A percentile compares a stretch with the other conserved stretches of the same genome.
Evolutionary conservation across 2,888 invertebrate genomes (phyloP).

Genomic region (Octonoba sinensis): DNA sequence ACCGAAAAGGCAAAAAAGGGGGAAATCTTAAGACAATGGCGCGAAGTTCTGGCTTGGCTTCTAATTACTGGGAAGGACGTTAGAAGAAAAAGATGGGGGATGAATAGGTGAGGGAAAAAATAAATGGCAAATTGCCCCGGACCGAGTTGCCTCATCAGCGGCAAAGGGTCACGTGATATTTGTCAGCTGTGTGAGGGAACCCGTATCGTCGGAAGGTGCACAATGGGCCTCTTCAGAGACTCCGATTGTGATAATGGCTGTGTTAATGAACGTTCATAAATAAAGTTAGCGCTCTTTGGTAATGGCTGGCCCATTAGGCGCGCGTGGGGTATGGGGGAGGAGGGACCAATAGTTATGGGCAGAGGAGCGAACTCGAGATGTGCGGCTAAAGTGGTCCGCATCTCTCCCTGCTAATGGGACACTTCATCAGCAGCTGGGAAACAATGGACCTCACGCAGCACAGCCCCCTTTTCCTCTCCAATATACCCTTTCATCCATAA

Average conservation of each 20-base stretch:
- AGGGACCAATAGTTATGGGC: slow-evolving; percentile 53
- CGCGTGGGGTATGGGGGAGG: slow-evolving; percentile 9
- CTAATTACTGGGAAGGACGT: slow-evolving; percentile 43
- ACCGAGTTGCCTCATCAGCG: slow-evolving; percentile 55
- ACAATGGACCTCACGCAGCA: slow-evolving; percentile 38
- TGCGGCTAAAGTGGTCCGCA: slow-evolving; percentile 52
- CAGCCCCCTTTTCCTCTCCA: slow-evolving; percentile 26
- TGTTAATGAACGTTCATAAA: slow-evolving; percentile 65
- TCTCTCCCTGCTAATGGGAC: slow-evolving; percentile 52
- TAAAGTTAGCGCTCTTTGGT: slow-evolving; percentile 61
- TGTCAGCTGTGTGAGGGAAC: slow-evolving; percentile 49
- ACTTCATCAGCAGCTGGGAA: slow-evolving; percentile 62
- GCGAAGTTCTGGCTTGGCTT: slow-evolving; percentile 38
- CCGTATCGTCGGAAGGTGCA: slow-evolving; percentile 36
- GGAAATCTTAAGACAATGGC: slow-evolving; percentile 44
- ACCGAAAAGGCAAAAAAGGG: too few relatives aligned
- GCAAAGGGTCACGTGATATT: slow-evolving; percentile 60
- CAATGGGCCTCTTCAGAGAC: slow-evolving; percentile 56
- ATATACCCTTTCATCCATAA: slow-evolving; percentile 58
- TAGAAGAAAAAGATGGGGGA: slow-evolving; percentile 4
- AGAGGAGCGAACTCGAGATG: slow-evolving; percentile 55
- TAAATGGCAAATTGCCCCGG: slow-evolving; percentile 48
- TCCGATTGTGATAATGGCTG: slow-evolving; percentile 65
- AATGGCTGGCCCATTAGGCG: slow-evolving; percentile 61
- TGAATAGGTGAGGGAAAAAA: slow-evolving; percentile 8